Conservation (phyloP, 1,140 invertebrate genomes). For the Cherax destructor region DNA sequence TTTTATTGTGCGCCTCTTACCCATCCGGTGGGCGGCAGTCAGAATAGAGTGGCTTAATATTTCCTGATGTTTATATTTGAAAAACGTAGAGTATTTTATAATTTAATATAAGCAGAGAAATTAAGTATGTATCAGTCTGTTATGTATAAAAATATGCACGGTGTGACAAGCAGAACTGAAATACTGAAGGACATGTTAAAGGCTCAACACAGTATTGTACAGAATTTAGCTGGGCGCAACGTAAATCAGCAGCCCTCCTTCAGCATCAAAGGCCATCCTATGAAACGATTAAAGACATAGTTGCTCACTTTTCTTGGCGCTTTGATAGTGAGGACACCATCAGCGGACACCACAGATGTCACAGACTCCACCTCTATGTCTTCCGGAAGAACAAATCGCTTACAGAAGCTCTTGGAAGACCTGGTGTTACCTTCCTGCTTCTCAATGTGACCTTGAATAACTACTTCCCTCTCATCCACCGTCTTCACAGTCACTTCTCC, state of each 20-base stretch:
- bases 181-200: no score
- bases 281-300: no score
- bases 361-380: slow-evolving; percentile 28
- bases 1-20: not conserved
- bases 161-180: no score
- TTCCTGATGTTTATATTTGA: no score
- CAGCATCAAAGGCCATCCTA: not conserved
- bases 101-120: no score
- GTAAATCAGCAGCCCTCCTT: not conserved
- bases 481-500: slow-evolving; percentile 42
- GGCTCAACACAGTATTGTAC: not conserved
- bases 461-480: slow-evolving; percentile 27
- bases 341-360: slow-evolving; percentile 31
- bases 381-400: slow-evolving; percentile 35
- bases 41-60: not conserved
- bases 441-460: slow-evolving; percentile 46
- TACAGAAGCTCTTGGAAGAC: slow-evolving; percentile 33
- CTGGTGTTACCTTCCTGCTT: slow-evolving; percentile 52
- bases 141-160: no score
- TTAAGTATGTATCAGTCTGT: no score
- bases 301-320: slow-evolving; percentile 20
- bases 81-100: no score
- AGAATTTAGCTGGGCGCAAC: not conserved
- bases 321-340: slow-evolving; percentile 45
- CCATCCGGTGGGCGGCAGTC: no score